A percentile compares a stretch with the other conserved stretches of the same genome.
phyloP scores from a whole-genome alignment of 2,113 vertebrate genomes.

The Sakesphorus luctuosus region DNA sequence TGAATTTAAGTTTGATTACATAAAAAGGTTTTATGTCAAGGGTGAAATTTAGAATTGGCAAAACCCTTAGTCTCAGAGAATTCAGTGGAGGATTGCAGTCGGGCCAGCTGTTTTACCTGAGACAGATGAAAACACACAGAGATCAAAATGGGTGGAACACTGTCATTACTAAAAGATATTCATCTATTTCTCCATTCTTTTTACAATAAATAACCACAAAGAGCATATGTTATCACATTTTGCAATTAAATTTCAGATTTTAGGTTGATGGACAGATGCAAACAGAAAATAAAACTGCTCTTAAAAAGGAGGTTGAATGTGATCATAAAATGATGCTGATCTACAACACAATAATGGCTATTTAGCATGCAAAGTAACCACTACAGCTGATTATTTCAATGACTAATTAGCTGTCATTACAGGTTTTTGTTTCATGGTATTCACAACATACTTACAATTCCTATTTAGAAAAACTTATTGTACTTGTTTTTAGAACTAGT shows the following conservation, averaged over 20 bases:
- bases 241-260: constrained; percentile 2
- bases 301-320: background rate
- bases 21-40: background rate
- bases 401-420: constrained; percentile 36
- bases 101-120: background rate
- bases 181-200: background rate
- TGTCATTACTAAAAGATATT: background rate
- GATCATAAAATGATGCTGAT: background rate
- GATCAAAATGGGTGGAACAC: background rate
- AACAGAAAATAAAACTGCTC: constrained; percentile 13
- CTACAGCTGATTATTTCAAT: constrained; percentile 10
- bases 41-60: background rate
- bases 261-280: background rate
- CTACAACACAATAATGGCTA: background rate
- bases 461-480: background rate
- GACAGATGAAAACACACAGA: background rate
- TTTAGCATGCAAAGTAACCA: constrained; percentile 18
- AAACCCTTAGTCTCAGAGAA: background rate
- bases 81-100: background rate
- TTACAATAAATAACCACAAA: background rate
- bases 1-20: background rate
- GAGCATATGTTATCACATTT: background rate
- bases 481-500: background rate
- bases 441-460: background rate
- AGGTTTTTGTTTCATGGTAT: constrained; percentile 3